Conservation (phyloP, 23 tunicate species). For the Diplosoma virens region DNA sequence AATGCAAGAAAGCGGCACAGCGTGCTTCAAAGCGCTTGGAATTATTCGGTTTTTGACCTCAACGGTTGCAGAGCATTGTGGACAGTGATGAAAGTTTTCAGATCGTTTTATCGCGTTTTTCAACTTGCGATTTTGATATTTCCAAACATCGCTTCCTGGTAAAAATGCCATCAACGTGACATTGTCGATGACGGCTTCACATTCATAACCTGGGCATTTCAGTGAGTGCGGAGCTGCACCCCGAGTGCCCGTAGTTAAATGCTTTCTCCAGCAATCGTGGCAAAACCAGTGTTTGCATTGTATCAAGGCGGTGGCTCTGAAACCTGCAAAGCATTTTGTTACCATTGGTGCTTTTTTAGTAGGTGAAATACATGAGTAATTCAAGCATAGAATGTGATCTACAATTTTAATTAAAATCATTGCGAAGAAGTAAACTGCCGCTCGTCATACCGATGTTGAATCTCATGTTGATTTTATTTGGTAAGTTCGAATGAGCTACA, state of each 20-base stretch:
- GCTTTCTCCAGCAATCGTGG: conserved; percentile 37
- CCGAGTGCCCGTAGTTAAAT: background rate
- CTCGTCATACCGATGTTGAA: no score
- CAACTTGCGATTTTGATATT: conserved; percentile 2
- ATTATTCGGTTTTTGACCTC: background rate
- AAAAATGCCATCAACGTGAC: conserved; percentile 33
- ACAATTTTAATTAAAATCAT: no score
- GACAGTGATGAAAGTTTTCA: conserved; percentile 8
- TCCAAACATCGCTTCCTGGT: conserved; percentile 28
- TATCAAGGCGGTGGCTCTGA: conserved; percentile 2
- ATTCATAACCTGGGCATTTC: conserved; percentile 31
- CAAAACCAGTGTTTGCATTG: conserved; percentile 58
- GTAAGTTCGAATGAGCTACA: no score
- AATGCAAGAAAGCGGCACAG: conserved; percentile 14
- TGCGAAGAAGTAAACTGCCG: no score
- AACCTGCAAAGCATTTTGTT: background rate
- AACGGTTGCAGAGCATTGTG: conserved; percentile 8
- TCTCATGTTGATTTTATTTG: no score
- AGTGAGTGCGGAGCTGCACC: background rate
- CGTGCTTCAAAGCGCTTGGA: background rate
- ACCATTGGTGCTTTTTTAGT: no score
- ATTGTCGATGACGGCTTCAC: conserved; percentile 22
- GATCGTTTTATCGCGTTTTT: background rate
- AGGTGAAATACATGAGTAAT: no score
- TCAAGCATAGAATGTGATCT: no score